phyloP scores from a whole-genome alignment of 2,888 invertebrate genomes.

The Odontocerum albicorne region DNA sequence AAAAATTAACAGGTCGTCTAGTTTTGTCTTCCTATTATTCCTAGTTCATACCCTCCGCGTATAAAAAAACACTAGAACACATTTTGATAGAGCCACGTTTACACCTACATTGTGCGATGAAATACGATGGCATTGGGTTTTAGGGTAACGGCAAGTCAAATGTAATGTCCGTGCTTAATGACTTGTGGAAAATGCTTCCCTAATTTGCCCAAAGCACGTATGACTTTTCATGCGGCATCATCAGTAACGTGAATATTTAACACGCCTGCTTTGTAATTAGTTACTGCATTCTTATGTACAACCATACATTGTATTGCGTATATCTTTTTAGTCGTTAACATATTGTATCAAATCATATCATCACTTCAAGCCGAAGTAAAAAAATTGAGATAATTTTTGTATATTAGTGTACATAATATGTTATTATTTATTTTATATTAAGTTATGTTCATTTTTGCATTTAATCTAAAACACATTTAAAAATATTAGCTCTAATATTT shows the following conservation, averaged over 20 bases:
- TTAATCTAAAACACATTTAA: too few relatives aligned
- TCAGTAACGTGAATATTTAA: constrained; percentile 9
- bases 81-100: constrained; percentile 26
- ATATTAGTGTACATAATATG: too few relatives aligned
- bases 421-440: too few relatives aligned
- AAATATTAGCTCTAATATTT: too few relatives aligned
- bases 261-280: constrained; percentile 27
- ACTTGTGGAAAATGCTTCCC: constrained; percentile 26
- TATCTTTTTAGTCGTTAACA: too few relatives aligned
- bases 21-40: neutral
- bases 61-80: constrained; percentile 1
- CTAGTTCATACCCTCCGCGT: neutral
- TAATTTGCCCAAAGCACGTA: constrained; percentile 26
- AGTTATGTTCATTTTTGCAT: too few relatives aligned
- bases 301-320: constrained; percentile 13
- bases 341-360: too few relatives aligned
- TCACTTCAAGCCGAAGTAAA: too few relatives aligned
- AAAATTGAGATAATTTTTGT: too few relatives aligned
- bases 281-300: constrained; percentile 32
- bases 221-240: constrained; percentile 12
- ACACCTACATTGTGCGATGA: constrained; percentile 30
- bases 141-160: constrained; percentile 6
- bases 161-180: constrained; percentile 27
- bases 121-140: constrained; percentile 30
- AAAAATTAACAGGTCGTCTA: too few relatives aligned